A percentile compares a stretch with the other conserved stretches of the same genome.
These are phyloP conservation scores for Triplophysa dalaica DNA, from an alignment of 2,113 vertebrate genomes.

Conservation along the genomic window DNA sequence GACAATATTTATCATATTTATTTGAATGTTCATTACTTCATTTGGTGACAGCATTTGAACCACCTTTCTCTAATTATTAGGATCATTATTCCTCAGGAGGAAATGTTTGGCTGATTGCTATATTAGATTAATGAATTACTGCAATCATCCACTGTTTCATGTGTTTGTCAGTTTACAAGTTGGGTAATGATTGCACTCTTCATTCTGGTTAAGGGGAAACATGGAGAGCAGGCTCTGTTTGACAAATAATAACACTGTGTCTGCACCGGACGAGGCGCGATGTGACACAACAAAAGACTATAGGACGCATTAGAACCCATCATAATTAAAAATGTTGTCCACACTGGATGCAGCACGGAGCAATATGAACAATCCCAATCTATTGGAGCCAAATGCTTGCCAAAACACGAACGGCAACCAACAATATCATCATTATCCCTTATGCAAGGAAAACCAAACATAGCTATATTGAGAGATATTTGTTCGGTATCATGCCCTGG, in stretches of 20 bases:
- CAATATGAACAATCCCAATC: no score
- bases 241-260: background rate
- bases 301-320: no score
- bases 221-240: background rate
- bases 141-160: slow-evolving; percentile 30
- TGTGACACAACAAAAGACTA: no score
- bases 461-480: no score
- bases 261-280: no score
- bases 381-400: no score
- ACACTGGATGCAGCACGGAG: no score
- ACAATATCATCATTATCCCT: no score
- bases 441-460: no score
- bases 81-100: slow-evolving; percentile 28
- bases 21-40: background rate
- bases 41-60: background rate
- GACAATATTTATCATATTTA: background rate
- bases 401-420: no score
- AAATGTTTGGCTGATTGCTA: slow-evolving; percentile 41
- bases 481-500: no score
- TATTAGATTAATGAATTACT: slow-evolving; percentile 30
- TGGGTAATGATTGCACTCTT: background rate
- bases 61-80: slow-evolving; percentile 7
- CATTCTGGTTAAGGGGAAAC: slow-evolving; percentile 7
- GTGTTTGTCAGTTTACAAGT: slow-evolving; percentile 12
- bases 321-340: no score